Evolutionary conservation across 2,888 invertebrate genomes (phyloP), one percentile per base, ranked within the genome.

Genomic region (Cephus nigrinus): DNA sequence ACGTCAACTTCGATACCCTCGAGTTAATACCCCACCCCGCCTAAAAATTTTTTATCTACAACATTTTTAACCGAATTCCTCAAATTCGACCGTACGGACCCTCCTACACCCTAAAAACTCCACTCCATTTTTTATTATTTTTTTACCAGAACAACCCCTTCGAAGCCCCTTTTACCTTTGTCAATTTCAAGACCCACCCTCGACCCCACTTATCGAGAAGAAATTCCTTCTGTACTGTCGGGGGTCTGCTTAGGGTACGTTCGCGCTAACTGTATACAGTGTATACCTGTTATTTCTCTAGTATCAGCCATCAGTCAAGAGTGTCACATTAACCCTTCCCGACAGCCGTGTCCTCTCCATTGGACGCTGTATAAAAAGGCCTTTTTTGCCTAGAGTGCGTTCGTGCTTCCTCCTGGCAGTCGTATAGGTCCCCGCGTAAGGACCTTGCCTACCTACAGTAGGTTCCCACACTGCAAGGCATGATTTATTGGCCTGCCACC

Each of bases 401-500:
- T 55, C 23, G 55, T 55, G 55, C 40, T 55, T 55, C 40, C 40
- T 55, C 40, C 40, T 15, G 40, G 40, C 55, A 55, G 23, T 55
- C 23, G 23, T 55, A 55, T 55, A 23, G 55, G 55, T 55, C 55
- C 55, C 55, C 55, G 55, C 55, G 55, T 55, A 55, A 55, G 55
- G 55, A 55, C 55, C 23, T 55, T 55, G 55, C 15, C 55, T 55
- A 55, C 55, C 55, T 74, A 71, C 71, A 79, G 78, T 75, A 86
- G 84, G 87, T 89, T 89, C 88, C 88, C 88, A 88, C 87, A 87
- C 86, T 83, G 86, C 85, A 80, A 84, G 82, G 80, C 85, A 88
- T 90, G 90, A 90, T 90, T 90, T 89, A 90, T 90, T 88, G 87
- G 86, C 86, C 85, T 87, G 88, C 87, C 88, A 87, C 86, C 86